phyloP scores from a whole-genome alignment of 2,113 vertebrate genomes.

The Lutjanus erythropterus region DNA sequence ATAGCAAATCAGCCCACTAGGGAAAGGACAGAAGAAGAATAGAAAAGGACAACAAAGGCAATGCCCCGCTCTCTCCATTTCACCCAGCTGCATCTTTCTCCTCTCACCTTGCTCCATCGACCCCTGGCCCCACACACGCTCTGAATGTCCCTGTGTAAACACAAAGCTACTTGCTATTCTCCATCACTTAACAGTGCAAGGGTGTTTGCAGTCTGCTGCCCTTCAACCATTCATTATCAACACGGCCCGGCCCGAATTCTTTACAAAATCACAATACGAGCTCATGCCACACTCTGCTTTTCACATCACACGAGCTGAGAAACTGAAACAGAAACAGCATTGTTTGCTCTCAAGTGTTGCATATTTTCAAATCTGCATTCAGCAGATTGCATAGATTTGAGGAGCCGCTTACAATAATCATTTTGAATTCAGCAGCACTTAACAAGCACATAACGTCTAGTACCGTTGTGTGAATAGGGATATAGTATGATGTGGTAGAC shows the following conservation, averaged over 20 bases:
- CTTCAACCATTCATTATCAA: slow-evolving; percentile 47
- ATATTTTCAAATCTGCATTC: slow-evolving; percentile 40
- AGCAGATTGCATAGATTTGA: background rate
- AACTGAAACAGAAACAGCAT: background rate
- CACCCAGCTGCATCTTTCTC: slow-evolving; percentile 54
- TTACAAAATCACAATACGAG: slow-evolving; percentile 39
- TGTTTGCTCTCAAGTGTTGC: slow-evolving; percentile 27
- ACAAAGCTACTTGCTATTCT: slow-evolving; percentile 58
- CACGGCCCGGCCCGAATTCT: slow-evolving; percentile 10
- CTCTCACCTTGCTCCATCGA: slow-evolving; percentile 57
- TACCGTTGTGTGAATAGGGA: slow-evolving; percentile 4
- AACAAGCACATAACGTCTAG: background rate
- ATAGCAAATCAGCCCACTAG: slow-evolving; percentile 74
- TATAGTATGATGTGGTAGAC: background rate
- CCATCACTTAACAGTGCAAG: slow-evolving; percentile 24
- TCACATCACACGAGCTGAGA: slow-evolving; percentile 4
- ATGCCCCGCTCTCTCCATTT: slow-evolving; percentile 45
- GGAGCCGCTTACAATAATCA: background rate
- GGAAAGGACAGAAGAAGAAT: slow-evolving; percentile 62
- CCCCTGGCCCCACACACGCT: slow-evolving; percentile 33
- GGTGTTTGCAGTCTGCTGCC: slow-evolving; percentile 30
- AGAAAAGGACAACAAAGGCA: slow-evolving; percentile 65
- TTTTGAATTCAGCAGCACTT: slow-evolving; percentile 28
- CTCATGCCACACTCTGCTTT: slow-evolving; percentile 10
- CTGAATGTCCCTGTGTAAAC: slow-evolving; percentile 50